Conservation (phyloP, 2,113 vertebrate genomes). For the Passer montanus region DNA sequence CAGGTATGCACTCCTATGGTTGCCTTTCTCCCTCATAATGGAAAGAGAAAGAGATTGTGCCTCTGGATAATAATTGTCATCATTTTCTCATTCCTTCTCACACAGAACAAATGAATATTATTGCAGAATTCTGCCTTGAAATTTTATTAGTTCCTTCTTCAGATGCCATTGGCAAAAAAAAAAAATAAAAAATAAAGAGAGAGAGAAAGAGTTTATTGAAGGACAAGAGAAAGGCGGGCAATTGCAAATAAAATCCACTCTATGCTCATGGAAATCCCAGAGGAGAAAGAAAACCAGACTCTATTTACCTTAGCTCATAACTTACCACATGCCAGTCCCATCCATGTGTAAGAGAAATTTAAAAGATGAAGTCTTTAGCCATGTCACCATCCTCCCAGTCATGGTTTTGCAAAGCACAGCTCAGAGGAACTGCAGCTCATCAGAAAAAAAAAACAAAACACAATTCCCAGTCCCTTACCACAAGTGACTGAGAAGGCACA, state of each 20-base stretch:
- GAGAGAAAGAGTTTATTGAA: not conserved
- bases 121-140: not conserved
- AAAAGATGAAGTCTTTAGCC: not conserved
- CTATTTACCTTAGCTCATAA: not conserved
- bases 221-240: not conserved
- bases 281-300: not conserved
- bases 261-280: not conserved
- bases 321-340: not conserved
- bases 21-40: not conserved
- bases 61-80: not conserved
- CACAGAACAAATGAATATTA: slow-evolving; percentile 6
- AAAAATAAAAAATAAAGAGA: not conserved
- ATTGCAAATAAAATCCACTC: slow-evolving; percentile 9
- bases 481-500: not conserved
- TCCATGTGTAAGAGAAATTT: not conserved
- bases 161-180: not conserved
- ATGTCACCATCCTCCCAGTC: not conserved
- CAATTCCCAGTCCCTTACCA: not conserved
- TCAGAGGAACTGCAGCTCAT: not conserved
- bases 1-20: not conserved
- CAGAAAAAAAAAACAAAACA: not conserved
- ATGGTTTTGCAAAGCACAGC: not conserved
- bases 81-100: not conserved
- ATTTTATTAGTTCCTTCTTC: not conserved
- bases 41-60: not conserved